Percentiles rank a stretch among this genome's conserved stretches.
phyloP scores from a whole-genome alignment of 1,140 invertebrate genomes.

The Plectrocnemia conspersa region DNA sequence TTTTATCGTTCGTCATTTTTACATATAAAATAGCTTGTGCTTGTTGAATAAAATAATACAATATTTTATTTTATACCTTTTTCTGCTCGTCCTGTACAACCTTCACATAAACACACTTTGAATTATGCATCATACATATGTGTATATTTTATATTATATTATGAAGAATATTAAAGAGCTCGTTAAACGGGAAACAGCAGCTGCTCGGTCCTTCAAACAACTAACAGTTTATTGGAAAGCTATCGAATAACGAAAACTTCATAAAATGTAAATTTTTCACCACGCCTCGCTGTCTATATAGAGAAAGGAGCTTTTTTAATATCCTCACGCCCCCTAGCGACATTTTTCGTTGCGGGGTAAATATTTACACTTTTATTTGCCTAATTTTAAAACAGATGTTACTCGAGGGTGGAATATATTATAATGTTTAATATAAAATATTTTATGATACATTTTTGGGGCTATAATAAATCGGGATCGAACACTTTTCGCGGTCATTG shows the following conservation, averaged over 20 bases:
- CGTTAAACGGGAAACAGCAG: slow-evolving; percentile 25
- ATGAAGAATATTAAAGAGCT: slow-evolving; percentile 10
- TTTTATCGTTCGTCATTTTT: too few species aligned
- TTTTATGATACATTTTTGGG: too few species aligned
- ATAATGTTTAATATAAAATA: neutral
- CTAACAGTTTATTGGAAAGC: slow-evolving; percentile 31
- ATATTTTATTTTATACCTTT: too few species aligned
- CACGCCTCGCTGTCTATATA: slow-evolving; percentile 11
- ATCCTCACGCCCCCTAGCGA: neutral
- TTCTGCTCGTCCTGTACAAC: too few species aligned
- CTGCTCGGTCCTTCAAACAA: slow-evolving; percentile 24
- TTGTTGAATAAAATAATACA: too few species aligned
- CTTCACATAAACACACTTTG: too few species aligned
- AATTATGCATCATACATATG: too few species aligned
- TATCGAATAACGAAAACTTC: slow-evolving; percentile 29
- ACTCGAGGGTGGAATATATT: neutral
- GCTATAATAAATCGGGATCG: too few species aligned
- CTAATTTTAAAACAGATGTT: neutral
- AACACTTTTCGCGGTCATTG: neutral
- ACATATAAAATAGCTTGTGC: too few species aligned
- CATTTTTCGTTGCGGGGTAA: neutral
- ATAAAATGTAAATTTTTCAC: slow-evolving; percentile 30
- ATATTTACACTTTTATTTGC: neutral
- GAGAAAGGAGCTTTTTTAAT: slow-evolving; percentile 9
- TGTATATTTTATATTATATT: too few species aligned